Base-by-base conservation (phyloP, 1,140 invertebrate species). In the Drosophila trapezifrons region DNA sequence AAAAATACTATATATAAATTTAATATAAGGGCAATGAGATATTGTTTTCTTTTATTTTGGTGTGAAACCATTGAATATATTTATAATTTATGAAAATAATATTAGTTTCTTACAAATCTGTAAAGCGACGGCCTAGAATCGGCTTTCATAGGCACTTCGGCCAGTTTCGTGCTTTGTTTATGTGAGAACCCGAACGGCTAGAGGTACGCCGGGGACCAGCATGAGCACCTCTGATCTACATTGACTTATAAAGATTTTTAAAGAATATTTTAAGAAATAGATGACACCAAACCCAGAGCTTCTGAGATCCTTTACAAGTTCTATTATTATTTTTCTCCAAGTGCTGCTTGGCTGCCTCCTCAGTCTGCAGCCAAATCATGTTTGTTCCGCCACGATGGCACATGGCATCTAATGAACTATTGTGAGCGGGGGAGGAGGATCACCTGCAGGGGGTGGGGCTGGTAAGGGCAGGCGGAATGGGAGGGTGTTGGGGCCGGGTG, bases 391-490 rank as follows among this genome's bases (percentile, higher is more conserved):
- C 79, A 87, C 85, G 83, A 86, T 83, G 75, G 79, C 83, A 67
- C 83, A 87, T 83, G 79, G 83, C 83, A 87, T 83, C 83, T 86
- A 86, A 86, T 86, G 83, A 86, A 85, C 82, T 85, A 73, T 82
- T 85, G 78, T 80, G 82, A 64, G 81, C 59, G 78, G 82, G 78
- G 82, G 43, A 54, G 82, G 70, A 43, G 80, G 40, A 70, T 52
- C 47, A 74, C 52, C 51, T 60, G 49, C 22, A 60, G 43, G 49
- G 13, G 13, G 43, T 22, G 10, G 10, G 54, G 22, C 25, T 20
- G 38, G 40, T 13, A 27, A n/a, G 25, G 12, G 42, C 22, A 10
- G 54, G 35, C 10, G 38, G 55, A n/a, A 7, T 18, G 22, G 62
- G 55, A 22, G 60, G 60, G 74, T 49, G 72, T 57, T 67, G 56